Base-by-base conservation (phyloP, 2,113 vertebrate genomes). In the Tachysurus vachellii region DNA sequence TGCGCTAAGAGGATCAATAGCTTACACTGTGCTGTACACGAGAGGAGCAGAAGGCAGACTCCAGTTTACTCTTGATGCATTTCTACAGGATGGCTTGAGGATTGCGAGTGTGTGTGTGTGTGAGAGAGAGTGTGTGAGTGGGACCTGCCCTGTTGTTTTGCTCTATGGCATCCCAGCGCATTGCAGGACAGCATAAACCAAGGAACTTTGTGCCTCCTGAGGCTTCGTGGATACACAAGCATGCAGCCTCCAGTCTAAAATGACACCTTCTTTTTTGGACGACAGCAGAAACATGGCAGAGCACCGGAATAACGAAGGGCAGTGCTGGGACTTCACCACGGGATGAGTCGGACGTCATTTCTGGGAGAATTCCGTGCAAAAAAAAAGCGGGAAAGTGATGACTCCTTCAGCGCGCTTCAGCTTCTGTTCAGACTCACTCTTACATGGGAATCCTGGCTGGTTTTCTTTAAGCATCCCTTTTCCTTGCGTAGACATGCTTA, bases 1-100 rank as follows among this genome's bases (percentile, higher is more conserved):
- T 94, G 93, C 94, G 92, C 91, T 92, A 91, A 91, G 89, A 90
- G 91, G 93, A 92, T 94, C 92, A 89, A 93, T 93, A 95, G 93
- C 94, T 95, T 95, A 94, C 93, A 11, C 47, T 94, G 79, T 94
- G 93, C 94, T 94, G 94, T 91, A 91, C 92, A 93, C 91, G 89
- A 93, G 91, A 91, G 90, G 88, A 92, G 92, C 92, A 91, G 47
- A 50, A 50, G 88, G 64, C 92, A 91, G 90, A 80, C 89, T 93
- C 93, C 21, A 50, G 89, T 92, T 89, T 10, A 89, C 91, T 90
- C 92, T 89, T 93, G 89, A 92, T 89, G 90, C 89, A 88, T 91
- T 44, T 75, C 44, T n/a, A 61, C 42, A 2, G 47, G 47, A 50
- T 50, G 47, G 73, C 36, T 28, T 31, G 47, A 86, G 75, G 75